These are phyloP conservation scores for Tetramorium parvispinum DNA, from an alignment of 1,140 invertebrate species.

Conservation along the genomic window DNA sequence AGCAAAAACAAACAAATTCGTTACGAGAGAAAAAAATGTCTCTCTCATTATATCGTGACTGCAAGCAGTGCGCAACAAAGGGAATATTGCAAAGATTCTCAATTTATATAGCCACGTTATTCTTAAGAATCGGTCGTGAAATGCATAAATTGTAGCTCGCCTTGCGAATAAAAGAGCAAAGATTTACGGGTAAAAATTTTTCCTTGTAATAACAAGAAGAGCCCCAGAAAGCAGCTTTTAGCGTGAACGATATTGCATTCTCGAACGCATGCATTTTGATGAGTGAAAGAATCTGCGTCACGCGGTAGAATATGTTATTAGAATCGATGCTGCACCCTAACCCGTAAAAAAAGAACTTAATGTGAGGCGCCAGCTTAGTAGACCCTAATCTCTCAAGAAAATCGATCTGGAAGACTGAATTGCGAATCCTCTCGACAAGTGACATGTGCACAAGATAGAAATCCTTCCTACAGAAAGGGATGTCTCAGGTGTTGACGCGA, in stretches of 20 bases:
- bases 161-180: neutral
- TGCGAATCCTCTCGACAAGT: conserved; percentile 21
- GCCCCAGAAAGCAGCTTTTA: neutral
- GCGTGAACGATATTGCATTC: conserved; percentile 2
- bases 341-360: conserved; percentile 53
- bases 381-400: conserved; percentile 65
- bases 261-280: conserved; percentile 19
- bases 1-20: neutral
- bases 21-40: neutral
- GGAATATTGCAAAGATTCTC: neutral
- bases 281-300: neutral
- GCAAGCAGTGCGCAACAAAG: neutral
- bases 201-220: neutral
- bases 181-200: neutral
- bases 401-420: conserved; percentile 59
- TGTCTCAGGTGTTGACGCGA: neutral
- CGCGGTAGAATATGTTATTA: conserved; percentile 66
- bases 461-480: conserved; percentile 10
- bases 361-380: conserved; percentile 17
- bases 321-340: neutral
- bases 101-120: conserved; percentile 8
- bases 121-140: neutral
- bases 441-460: conserved; percentile 43
- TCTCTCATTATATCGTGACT: neutral
- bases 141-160: neutral